Conservation (phyloP, 1,140 invertebrate genomes). For the Adoxophyes honmai region DNA sequence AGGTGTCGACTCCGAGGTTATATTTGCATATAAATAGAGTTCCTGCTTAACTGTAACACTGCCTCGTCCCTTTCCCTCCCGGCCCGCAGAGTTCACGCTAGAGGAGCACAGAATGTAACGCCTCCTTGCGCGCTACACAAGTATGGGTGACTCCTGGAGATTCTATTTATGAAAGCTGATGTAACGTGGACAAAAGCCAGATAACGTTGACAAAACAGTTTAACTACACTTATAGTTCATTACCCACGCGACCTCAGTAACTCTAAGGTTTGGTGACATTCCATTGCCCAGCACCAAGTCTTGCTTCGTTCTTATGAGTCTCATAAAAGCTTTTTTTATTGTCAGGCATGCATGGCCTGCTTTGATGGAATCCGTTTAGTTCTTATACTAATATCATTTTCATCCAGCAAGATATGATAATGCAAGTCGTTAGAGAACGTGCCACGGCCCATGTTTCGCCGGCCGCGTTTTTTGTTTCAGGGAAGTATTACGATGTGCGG, state of each 20-base stretch:
- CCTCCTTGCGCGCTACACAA: slow-evolving; percentile 57
- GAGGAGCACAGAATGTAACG: slow-evolving; percentile 51
- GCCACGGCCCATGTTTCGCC: slow-evolving; percentile 23
- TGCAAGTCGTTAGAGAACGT: slow-evolving; percentile 29
- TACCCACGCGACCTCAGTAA: not conserved
- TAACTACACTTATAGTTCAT: not conserved
- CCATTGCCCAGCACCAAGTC: slow-evolving; percentile 30
- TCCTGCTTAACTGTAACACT: slow-evolving; percentile 75
- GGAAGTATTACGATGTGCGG: slow-evolving; percentile 42
- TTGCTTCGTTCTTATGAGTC: not conserved
- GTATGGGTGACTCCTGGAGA: slow-evolving; percentile 54
- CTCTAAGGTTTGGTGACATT: slow-evolving; percentile 32
- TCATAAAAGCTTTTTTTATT: not conserved
- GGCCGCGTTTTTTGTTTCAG: slow-evolving; percentile 38
- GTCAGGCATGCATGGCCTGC: not conserved
- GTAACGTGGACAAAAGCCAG: slow-evolving; percentile 48
- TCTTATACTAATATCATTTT: slow-evolving; percentile 10
- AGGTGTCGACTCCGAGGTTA: slow-evolving; percentile 73
- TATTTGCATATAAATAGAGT: slow-evolving; percentile 77
- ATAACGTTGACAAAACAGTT: not conserved
- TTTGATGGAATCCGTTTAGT: slow-evolving; percentile 5
- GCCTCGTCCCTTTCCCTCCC: slow-evolving; percentile 63
- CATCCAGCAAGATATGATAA: slow-evolving; percentile 6
- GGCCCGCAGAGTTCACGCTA: slow-evolving; percentile 35
- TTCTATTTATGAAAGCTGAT: slow-evolving; percentile 70